A percentile compares a stretch with the other conserved stretches of the same genome.
phyloP scores from a whole-genome alignment of 2,888 invertebrate species.

The Drosophila algonquin region DNA sequence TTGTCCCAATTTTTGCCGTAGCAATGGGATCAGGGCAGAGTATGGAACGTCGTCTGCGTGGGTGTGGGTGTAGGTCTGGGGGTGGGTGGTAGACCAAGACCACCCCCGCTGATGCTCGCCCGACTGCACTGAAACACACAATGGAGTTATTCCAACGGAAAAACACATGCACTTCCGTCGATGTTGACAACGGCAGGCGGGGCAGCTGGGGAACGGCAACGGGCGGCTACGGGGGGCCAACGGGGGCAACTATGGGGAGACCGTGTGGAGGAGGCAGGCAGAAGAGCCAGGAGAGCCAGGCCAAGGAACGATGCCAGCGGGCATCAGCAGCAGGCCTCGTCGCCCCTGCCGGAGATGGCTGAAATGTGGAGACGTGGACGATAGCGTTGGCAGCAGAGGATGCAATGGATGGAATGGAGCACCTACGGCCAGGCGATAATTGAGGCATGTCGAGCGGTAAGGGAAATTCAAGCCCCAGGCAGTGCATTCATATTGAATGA shows the following conservation, averaged over 20 bases:
- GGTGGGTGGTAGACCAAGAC: slow-evolving; percentile 39
- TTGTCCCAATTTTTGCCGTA: slow-evolving; percentile 27
- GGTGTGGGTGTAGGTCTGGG: no score
- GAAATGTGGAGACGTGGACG: slow-evolving; percentile 1
- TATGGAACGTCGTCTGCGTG: slow-evolving; percentile 1
- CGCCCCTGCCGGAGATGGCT: slow-evolving; percentile 11
- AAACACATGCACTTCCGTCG: slow-evolving; percentile 78
- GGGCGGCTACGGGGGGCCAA: not conserved
- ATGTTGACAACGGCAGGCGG: slow-evolving; percentile 64
- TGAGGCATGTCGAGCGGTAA: slow-evolving; percentile 35
- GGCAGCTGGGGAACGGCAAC: slow-evolving; percentile 26
- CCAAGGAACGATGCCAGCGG: slow-evolving; percentile 31
- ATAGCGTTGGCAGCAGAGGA: slow-evolving; percentile 9
- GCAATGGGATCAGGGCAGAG: slow-evolving; percentile 4
- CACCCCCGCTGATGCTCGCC: slow-evolving; percentile 57
- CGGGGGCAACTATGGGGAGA: slow-evolving; percentile 1
- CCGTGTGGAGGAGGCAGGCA: slow-evolving; percentile 8
- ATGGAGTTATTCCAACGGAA: slow-evolving; percentile 80
- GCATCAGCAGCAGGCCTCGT: slow-evolving; percentile 23
- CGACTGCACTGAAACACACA: slow-evolving; percentile 73
- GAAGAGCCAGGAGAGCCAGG: not conserved
- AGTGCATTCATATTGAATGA: slow-evolving; percentile 16
- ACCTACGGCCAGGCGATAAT: slow-evolving; percentile 38
- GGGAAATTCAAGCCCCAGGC: slow-evolving; percentile 13
- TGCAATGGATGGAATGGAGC: slow-evolving; percentile 17